Evolutionary conservation across 2,113 vertebrate species (phyloP).

Genomic region (Thamnaconus septentrionalis): DNA sequence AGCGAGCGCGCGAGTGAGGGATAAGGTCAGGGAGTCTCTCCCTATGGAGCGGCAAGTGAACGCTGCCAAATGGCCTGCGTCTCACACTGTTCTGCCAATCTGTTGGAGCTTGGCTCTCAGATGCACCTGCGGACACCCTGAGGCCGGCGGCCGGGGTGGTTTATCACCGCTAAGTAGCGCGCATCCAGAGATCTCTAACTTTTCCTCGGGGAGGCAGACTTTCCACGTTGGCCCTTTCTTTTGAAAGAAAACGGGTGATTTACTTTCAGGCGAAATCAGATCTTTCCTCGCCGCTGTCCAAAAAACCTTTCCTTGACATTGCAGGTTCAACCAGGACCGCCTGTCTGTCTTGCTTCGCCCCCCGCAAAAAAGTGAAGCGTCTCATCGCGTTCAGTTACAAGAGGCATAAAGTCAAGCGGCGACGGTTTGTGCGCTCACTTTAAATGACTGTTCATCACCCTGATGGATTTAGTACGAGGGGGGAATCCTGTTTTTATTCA

Average conservation of each 20-base stretch:
- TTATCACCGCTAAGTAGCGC: conserved; percentile 58
- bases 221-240: conserved; percentile 9
- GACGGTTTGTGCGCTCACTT: conserved; percentile 64
- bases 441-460: conserved; percentile 71
- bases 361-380: not conserved
- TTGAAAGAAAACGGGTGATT: not conserved
- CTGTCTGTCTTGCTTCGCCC: not conserved
- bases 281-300: too few relatives aligned
- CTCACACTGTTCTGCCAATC: conserved; percentile 78
- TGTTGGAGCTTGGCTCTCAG: conserved; percentile 74
- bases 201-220: conserved; percentile 16
- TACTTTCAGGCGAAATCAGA: too few relatives aligned
- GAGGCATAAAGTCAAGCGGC: conserved; percentile 69
- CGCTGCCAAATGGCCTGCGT: conserved; percentile 72
- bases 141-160: conserved; percentile 51
- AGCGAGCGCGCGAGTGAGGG: conserved; percentile 22
- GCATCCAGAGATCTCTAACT: conserved; percentile 39
- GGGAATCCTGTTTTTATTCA: conserved; percentile 75
- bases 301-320: too few relatives aligned
- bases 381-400: conserved; percentile 15
- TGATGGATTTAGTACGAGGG: conserved; percentile 72
- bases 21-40: conserved; percentile 68
- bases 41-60: conserved; percentile 59
- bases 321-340: too few relatives aligned
- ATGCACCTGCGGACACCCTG: conserved; percentile 63